Conservation (phyloP, 2,797 vertebrate genomes). For the Oreochromis mossambicus region DNA sequence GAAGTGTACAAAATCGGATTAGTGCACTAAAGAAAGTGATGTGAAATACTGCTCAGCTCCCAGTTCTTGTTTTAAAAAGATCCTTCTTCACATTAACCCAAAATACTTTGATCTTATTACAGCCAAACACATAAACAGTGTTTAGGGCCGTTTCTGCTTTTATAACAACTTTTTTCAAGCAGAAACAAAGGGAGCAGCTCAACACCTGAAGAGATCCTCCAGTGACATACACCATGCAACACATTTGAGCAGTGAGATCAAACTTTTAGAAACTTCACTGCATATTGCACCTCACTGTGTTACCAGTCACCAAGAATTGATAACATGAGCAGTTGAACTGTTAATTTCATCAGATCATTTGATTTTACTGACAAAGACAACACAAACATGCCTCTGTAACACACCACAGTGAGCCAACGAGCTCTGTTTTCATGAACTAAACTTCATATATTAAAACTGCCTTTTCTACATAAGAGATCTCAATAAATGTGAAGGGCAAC, state of each 20-base stretch:
- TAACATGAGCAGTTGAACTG: neutral
- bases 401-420: neutral
- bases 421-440: neutral
- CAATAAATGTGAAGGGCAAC: neutral
- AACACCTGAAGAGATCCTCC: neutral
- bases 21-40: neutral
- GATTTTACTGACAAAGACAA: neutral
- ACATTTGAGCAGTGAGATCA: neutral
- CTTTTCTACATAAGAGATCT: neutral
- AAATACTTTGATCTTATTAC: neutral
- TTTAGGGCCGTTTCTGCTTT: fast-evolving
- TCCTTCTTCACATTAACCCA: neutral
- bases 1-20: neutral
- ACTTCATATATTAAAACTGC: neutral
- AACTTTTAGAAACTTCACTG: neutral
- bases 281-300: neutral
- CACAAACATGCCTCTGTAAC: neutral
- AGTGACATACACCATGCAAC: neutral
- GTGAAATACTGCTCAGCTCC: neutral
- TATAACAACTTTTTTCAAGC: neutral
- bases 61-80: neutral
- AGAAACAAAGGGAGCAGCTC: neutral
- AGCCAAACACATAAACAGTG: neutral
- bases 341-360: neutral
- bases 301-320: neutral